These are phyloP conservation scores for Sisyra nigra DNA, from an alignment of 2,888 invertebrate species.

Conservation along the genomic window DNA sequence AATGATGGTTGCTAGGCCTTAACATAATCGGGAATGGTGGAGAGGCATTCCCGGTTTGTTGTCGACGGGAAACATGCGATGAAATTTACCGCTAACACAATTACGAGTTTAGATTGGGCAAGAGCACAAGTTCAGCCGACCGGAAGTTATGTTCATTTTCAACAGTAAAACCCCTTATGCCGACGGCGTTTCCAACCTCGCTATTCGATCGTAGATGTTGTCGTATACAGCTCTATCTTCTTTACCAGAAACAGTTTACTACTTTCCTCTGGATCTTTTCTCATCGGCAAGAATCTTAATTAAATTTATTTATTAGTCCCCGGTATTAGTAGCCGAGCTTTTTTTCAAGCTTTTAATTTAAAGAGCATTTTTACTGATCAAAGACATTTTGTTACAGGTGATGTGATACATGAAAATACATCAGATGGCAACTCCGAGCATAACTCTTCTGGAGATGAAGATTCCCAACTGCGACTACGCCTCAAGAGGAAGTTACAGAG, in stretches of 20 bases:
- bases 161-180: conserved; percentile 1
- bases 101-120: conserved; percentile 27
- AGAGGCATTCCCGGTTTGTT: not conserved
- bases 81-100: conserved; percentile 27
- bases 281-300: no score
- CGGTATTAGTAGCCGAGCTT: no score
- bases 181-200: not conserved
- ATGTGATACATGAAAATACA: conserved; percentile 51
- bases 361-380: no score
- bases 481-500: conserved; percentile 93
- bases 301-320: no score
- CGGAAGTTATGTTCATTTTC: conserved; percentile 27
- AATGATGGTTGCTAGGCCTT: no score
- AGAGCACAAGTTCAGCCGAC: conserved; percentile 21
- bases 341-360: no score
- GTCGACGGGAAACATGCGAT: conserved; percentile 16
- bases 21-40: no score
- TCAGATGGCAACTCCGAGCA: conserved; percentile 85
- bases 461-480: conserved; percentile 81
- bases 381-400: conserved; percentile 20
- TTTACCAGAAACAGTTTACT: not conserved
- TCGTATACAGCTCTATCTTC: not conserved
- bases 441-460: conserved; percentile 78
- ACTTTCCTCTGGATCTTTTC: no score
- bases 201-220: not conserved